These are phyloP conservation scores for Athrips mouffetella DNA, from an alignment of 2,888 invertebrate species.

Conservation along the genomic window DNA sequence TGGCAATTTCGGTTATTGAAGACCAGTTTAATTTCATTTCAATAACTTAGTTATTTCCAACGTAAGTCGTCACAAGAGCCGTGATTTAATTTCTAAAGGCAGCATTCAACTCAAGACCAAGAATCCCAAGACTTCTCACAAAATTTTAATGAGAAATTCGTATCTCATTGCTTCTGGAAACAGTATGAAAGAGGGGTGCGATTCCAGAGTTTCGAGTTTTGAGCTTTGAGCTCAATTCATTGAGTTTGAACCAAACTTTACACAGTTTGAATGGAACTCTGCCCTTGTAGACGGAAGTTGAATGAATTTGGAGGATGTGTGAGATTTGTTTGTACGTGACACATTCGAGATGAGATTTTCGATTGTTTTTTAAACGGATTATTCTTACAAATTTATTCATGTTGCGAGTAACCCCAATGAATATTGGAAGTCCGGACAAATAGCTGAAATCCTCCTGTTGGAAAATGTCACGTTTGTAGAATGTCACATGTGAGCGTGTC, in stretches of 20 bases:
- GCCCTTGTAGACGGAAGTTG: not conserved
- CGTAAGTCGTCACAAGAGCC: constrained; percentile 64
- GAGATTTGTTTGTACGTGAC: not conserved
- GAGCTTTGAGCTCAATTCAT: constrained; percentile 61
- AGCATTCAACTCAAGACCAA: constrained; percentile 61
- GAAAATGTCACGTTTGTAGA: too few species aligned
- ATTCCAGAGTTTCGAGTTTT: too few species aligned
- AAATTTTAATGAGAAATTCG: constrained; percentile 75
- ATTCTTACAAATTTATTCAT: too few species aligned
- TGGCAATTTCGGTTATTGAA: not conserved
- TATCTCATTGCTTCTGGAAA: constrained; percentile 65
- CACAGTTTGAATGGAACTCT: constrained; percentile 34
- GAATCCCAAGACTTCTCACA: constrained; percentile 55
- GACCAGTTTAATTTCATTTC: constrained; percentile 44
- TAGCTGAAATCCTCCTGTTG: too few species aligned
- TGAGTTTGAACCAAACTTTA: constrained; percentile 52
- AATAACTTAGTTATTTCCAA: constrained; percentile 53
- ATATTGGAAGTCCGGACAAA: too few species aligned
- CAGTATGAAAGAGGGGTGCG: constrained; percentile 47
- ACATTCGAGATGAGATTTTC: too few species aligned
- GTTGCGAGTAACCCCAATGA: too few species aligned
- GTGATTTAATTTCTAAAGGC: constrained; percentile 69
- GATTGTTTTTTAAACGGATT: too few species aligned
- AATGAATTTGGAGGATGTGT: not conserved
- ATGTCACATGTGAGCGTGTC: too few species aligned